A percentile compares a stretch with the other conserved stretches of the same genome.
Evolutionary conservation across 1,140 invertebrate genomes (phyloP).

Genomic region (Meloidogyne hapla): DNA sequence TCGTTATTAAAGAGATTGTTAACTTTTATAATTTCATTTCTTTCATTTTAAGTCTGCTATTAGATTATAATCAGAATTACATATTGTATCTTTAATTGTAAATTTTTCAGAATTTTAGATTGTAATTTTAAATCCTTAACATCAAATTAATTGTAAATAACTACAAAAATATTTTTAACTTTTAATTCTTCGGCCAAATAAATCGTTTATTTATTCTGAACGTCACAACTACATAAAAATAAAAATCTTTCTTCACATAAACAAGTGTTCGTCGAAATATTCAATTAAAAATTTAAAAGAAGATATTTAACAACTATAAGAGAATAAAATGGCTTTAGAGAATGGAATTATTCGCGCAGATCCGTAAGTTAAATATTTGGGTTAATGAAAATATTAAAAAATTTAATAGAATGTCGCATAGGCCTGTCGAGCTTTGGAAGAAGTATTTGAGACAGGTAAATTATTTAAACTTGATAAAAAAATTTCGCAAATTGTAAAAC

Average conservation of each 20-base stretch:
- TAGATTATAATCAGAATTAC: not conserved
- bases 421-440: slow-evolving; percentile 59
- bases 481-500: not conserved
- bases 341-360: slow-evolving; percentile 56
- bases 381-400: not conserved
- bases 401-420: slow-evolving; percentile 37
- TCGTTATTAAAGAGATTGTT: too few relatives aligned
- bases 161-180: too few relatives aligned
- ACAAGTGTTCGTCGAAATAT: not conserved
- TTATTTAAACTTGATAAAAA: not conserved
- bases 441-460: slow-evolving; percentile 50
- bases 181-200: not conserved
- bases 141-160: too few relatives aligned
- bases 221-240: too few relatives aligned
- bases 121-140: not conserved
- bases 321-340: slow-evolving; percentile 37
- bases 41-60: not conserved
- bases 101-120: too few relatives aligned
- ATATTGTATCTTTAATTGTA: too few relatives aligned
- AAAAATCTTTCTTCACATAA: not conserved
- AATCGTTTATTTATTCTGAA: too few relatives aligned
- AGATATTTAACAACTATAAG: not conserved
- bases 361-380: slow-evolving; percentile 29
- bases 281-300: not conserved
- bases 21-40: too few relatives aligned